Percentiles rank a stretch among this genome's conserved stretches.
These are phyloP conservation scores for Cyphomyrus discorhynchus DNA, from an alignment of 2,113 vertebrate species.

Conservation along the genomic window DNA sequence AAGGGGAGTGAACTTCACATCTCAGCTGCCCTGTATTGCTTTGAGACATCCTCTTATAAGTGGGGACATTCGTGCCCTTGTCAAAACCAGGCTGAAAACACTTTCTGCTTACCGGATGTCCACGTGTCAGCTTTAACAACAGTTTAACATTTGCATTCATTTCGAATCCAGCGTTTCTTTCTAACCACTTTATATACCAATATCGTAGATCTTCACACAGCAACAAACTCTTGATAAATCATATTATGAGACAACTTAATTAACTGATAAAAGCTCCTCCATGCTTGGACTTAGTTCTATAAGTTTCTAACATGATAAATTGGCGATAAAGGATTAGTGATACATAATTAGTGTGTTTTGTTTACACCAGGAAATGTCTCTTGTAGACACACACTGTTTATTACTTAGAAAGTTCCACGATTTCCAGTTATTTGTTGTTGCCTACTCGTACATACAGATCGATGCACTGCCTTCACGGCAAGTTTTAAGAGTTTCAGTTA, in stretches of 20 bases:
- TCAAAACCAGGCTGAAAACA: background rate
- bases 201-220: background rate
- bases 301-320: background rate
- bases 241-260: background rate
- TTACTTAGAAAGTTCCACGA: background rate
- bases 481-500: background rate
- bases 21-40: background rate
- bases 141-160: background rate
- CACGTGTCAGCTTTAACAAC: background rate
- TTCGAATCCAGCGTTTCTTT: background rate
- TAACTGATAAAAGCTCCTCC: background rate
- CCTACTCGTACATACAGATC: background rate
- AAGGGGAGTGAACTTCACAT: background rate
- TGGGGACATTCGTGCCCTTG: background rate
- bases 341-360: background rate
- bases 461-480: background rate
- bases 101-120: background rate
- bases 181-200: background rate
- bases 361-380: background rate
- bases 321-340: background rate
- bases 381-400: background rate
- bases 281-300: background rate
- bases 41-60: background rate
- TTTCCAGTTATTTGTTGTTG: background rate
- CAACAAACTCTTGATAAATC: background rate